phyloP scores from a whole-genome alignment of 2,113 vertebrate species.

The Holacanthus passer region DNA sequence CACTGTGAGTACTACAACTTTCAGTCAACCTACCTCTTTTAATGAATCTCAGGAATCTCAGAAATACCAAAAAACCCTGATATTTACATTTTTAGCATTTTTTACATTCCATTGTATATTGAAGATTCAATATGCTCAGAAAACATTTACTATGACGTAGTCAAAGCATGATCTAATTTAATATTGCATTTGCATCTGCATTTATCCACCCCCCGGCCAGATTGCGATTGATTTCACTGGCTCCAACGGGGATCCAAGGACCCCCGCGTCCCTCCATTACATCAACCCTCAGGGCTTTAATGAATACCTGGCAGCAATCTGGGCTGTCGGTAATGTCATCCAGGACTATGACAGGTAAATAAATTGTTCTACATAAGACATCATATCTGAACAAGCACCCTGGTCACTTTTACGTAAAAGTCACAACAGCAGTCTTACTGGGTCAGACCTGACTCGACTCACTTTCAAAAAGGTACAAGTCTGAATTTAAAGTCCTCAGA shows the following conservation, averaged over 20 bases:
- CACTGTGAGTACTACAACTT: slow-evolving; percentile 87
- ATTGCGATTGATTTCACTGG: slow-evolving; percentile 97
- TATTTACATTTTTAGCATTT: neutral
- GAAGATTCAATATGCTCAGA: neutral
- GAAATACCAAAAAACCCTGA: neutral
- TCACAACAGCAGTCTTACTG: neutral
- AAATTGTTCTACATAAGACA: too few species aligned
- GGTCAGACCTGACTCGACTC: neutral
- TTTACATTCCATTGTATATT: neutral
- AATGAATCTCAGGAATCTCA: neutral
- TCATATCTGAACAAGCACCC: too few species aligned
- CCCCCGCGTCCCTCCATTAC: slow-evolving; percentile 92
- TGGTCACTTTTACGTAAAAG: neutral
- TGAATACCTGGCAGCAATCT: slow-evolving; percentile 95
- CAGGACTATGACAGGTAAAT: slow-evolving; percentile 96
- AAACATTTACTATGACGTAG: neutral
- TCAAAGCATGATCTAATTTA: neutral
- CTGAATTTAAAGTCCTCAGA: too few species aligned
- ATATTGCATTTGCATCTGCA: neutral
- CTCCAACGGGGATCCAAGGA: slow-evolving; percentile 93
- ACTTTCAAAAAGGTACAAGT: too few species aligned
- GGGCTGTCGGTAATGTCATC: slow-evolving; percentile 94
- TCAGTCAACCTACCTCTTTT: too few species aligned
- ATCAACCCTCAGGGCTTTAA: slow-evolving; percentile 94
- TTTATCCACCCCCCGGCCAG: slow-evolving; percentile 71